Percentiles rank a stretch among this genome's conserved stretches.
phyloP scores from a whole-genome alignment of 1,140 invertebrate species.

The Metopolophium dirhodum region DNA sequence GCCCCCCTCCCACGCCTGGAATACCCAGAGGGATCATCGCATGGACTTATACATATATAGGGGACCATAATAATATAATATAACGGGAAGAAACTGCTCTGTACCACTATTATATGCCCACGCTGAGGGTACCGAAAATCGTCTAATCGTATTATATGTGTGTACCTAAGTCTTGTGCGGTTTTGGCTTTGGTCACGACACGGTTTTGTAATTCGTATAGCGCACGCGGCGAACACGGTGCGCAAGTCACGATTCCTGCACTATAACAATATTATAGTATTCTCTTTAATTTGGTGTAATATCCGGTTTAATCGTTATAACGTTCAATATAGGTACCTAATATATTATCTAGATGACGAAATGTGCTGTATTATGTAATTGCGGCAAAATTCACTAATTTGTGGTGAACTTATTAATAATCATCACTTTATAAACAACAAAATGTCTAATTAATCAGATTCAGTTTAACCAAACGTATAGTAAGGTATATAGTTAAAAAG shows the following conservation, averaged over 20 bases:
- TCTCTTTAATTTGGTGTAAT: not conserved
- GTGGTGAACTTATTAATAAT: not conserved
- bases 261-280: not conserved
- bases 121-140: not conserved
- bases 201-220: not conserved
- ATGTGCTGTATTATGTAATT: not conserved
- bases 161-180: not conserved
- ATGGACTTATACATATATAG: not conserved
- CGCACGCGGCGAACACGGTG: no score
- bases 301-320: not conserved
- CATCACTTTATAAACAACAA: not conserved
- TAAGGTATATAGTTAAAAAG: not conserved
- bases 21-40: conserved; percentile 35
- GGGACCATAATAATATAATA: not conserved
- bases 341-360: not conserved
- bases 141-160: not conserved
- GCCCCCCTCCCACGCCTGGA: not conserved
- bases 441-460: not conserved
- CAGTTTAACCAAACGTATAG: not conserved
- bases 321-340: not conserved
- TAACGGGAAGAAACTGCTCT: not conserved
- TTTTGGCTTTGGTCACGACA: not conserved
- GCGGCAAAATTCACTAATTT: not conserved
- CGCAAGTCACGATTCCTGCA: not conserved
- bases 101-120: not conserved